phyloP scores from a whole-genome alignment of 2,797 vertebrate genomes.

The Spondyliosoma cantharus region DNA sequence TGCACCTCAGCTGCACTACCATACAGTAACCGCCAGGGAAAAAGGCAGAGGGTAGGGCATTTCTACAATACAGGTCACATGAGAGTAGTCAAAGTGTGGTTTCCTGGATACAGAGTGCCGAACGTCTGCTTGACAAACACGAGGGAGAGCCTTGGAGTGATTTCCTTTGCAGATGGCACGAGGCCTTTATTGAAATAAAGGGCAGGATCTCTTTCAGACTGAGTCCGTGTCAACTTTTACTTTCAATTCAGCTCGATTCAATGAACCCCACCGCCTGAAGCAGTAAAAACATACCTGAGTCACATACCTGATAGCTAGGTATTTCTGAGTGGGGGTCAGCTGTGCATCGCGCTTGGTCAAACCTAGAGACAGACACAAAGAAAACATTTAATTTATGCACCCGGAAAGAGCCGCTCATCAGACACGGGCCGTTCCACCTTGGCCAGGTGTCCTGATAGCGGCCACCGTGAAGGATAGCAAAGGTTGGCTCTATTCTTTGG shows the following conservation, averaged over 20 bases:
- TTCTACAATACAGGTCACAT: constrained; percentile 52
- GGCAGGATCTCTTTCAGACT: not conserved
- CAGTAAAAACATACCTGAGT: constrained; percentile 84
- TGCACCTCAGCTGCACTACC: constrained; percentile 10
- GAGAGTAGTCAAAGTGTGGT: constrained; percentile 55
- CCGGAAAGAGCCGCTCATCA: not conserved
- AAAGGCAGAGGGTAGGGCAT: constrained; percentile 31
- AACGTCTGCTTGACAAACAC: constrained; percentile 36
- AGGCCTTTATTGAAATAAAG: constrained; percentile 16
- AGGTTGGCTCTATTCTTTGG: not conserved
- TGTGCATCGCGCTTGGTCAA: constrained; percentile 92
- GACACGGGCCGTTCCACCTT: not conserved
- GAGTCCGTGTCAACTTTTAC: constrained; percentile 6
- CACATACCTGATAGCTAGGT: constrained; percentile 96
- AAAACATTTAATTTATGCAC: not conserved
- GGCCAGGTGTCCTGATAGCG: not conserved
- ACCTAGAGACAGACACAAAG: constrained; percentile 82
- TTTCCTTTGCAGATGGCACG: constrained; percentile 23
- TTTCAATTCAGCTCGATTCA: constrained; percentile 15
- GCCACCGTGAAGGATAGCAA: not conserved
- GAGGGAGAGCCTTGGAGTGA: constrained; percentile 25
- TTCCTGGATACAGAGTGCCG: constrained; percentile 70
- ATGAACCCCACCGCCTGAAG: constrained; percentile 54
- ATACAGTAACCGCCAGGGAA: not conserved
- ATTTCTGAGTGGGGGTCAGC: constrained; percentile 91